Percentiles rank a stretch among this genome's conserved stretches.
Evolutionary conservation across 2,888 invertebrate species (phyloP).

Genomic region (Morinoia aosen): DNA sequence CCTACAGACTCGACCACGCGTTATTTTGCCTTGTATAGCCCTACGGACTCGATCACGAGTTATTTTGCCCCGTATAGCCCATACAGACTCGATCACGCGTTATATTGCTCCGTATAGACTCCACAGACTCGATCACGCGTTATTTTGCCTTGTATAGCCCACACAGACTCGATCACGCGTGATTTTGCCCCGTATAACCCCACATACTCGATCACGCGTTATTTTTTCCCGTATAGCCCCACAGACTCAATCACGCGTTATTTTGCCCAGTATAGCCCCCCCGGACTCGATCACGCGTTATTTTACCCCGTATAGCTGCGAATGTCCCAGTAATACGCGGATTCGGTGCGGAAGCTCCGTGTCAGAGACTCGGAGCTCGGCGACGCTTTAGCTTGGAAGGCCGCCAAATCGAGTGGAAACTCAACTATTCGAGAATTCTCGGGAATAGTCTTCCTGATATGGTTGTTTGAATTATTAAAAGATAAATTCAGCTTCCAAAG

Average conservation of each 20-base stretch:
- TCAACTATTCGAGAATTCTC: conserved; percentile 48
- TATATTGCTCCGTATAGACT: no score
- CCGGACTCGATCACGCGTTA: background rate
- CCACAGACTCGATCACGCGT: no score
- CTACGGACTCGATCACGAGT: no score
- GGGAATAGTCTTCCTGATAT: conserved; percentile 48
- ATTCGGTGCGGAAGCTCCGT: background rate
- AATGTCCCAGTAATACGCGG: background rate
- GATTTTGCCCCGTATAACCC: no score
- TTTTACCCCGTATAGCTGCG: background rate
- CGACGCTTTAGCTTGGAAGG: conserved; percentile 39
- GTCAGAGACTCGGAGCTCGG: background rate
- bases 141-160: no score
- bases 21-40: background rate
- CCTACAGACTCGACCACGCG: background rate
- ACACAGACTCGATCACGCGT: no score
- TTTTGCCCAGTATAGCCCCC: background rate
- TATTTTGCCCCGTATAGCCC: no score
- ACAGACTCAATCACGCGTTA: no score
- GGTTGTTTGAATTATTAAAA: conserved; percentile 50
- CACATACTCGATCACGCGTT: no score
- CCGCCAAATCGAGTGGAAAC: conserved; percentile 52
- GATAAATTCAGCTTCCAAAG: conserved; percentile 51
- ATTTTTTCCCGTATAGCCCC: no score
- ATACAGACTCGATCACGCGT: no score